Base-by-base conservation (phyloP, 2,888 invertebrate genomes). In the Heliothis peltigera region DNA sequence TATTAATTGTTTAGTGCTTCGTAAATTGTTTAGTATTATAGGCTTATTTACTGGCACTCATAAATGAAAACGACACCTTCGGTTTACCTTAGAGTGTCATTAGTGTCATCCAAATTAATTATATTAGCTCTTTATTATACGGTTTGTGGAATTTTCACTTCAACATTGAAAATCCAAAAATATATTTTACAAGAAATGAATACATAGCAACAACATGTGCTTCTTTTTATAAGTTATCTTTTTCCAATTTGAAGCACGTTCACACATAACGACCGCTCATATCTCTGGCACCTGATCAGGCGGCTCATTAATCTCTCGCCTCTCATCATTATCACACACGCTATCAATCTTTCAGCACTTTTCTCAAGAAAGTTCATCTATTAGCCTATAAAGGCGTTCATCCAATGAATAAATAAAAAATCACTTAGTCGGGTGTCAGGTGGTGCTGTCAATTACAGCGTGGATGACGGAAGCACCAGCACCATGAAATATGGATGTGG, bases 341-440 rank as follows among this genome's bases (percentile, higher is more conserved):
- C 70, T 68, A 80, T 81, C 60, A 80, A 80, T 80, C 74, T 71
- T 52, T 70, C 58, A 55, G 54, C 54, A 59, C 65, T 68, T 72
- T 69, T 64, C 69, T 39, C 25, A 56, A 75, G 64, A 64, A 43
- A 47, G 52, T 68, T 70, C 69, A 74, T 70, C 54, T 64, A 66
- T 78, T 66, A 75, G 17, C 64, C 66, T 64, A 39, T 58, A 53
- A 51, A 64, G 56, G 71, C 48, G 72, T 70, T 73, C 55, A 70
- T 48, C 32, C 21, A 51, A 71, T 81, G 80, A 79, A 82, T 83
- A 75, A 81, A 79, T 84, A 77, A 81, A 77, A 76, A 76, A 77
- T 78, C 83, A 81, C 80, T 84, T 84, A 83, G 77, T 51, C 42
- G 56, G 63, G 73, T 69, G 74, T 78, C 84, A 80, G 82, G 75